Conservation (phyloP, 2,888 invertebrate species). For the Aporophyla nigra region DNA sequence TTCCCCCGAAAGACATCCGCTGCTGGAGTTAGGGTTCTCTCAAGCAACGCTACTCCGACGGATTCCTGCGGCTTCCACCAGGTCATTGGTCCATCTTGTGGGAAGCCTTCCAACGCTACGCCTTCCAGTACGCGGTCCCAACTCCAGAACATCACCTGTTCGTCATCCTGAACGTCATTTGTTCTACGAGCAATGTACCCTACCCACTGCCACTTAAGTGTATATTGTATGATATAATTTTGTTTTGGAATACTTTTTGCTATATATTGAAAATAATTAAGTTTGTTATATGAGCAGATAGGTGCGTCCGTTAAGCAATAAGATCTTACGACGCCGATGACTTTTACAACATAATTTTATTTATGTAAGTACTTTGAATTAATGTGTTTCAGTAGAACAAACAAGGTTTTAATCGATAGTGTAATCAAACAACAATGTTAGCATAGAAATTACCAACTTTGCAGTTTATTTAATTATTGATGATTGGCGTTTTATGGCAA, state of each 20-base stretch:
- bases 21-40: no score
- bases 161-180: no score
- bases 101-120: no score
- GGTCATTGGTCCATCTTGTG: no score
- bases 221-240: background rate
- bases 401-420: conserved; percentile 8
- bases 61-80: no score
- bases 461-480: background rate
- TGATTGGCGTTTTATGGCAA: background rate
- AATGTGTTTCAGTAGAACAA: conserved; percentile 18
- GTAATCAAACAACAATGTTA: conserved; percentile 14
- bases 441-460: background rate
- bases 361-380: conserved; percentile 18
- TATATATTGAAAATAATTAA: background rate
- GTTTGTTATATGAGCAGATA: background rate
- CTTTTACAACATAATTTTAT: conserved; percentile 43
- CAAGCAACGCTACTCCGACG: no score
- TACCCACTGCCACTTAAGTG: no score
- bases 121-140: no score
- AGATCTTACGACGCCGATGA: conserved; percentile 57
- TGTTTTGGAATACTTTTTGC: background rate
- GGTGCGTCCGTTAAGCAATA: conserved; percentile 38
- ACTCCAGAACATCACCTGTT: no score
- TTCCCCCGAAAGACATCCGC: no score
- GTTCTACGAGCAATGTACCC: no score